Evolutionary conservation across 2,888 invertebrate species (phyloP), one percentile per base, ranked within the genome.

Genomic region (Dione vanillae): DNA sequence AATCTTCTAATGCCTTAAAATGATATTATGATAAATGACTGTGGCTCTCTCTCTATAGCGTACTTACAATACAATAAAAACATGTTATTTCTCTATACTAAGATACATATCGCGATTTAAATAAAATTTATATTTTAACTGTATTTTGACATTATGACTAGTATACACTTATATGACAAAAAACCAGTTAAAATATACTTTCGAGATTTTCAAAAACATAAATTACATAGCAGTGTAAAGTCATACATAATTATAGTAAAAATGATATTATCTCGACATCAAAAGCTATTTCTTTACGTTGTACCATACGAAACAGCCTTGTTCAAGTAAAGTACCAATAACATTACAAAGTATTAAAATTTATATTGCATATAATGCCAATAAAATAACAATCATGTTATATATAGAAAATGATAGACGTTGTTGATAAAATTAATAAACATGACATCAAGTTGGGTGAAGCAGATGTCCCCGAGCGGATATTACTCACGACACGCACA

Each of bases 391-490:
- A 47, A 67, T 71, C 59, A 65, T 61, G 64, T 71, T 64, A 72
- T 54, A 74, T 64, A 72, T 54, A 74, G 56, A 76, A 75, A 54
- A 72, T 75, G 77, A 80, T 81, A 81, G 79, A 75, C 74, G 73
- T 76, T 74, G 77, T 77, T 77, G 77, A 78, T 79, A 78, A 79
- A 79, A 77, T 79, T 80, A 83, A 78, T 78, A 78, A 80, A 56
- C 70, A 74, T 70, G 74, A 74, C 70, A 74, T 70, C 74, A 72
- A 72, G 43, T 66, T 61, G 58, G 56, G 69, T 20, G 58, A 83
- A 88, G 89, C 92, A 90, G 92, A 89, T 83, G 83, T 83, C 80
- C 78, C 77, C 73, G 80, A 79, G 87, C 91, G 92, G 92, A 92
- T 90, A 83, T 92, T 90, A 89, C 79, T 91, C 92, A 92, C 87